Evolutionary conservation across 1,140 invertebrate genomes (phyloP).

Genomic region (Amyelois transitella): DNA sequence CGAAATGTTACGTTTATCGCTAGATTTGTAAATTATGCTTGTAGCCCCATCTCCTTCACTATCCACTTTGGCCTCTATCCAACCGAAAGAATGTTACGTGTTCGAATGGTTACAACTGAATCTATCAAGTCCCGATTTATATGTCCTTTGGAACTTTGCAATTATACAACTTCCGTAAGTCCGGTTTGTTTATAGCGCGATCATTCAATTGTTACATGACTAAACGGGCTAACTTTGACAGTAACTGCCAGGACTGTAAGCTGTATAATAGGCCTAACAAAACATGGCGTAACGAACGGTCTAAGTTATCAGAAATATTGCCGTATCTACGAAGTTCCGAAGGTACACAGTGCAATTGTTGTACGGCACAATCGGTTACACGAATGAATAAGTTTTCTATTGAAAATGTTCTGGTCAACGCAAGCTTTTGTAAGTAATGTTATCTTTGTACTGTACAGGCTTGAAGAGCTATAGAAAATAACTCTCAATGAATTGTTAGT

Average conservation of each 20-base stretch:
- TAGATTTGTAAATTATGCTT: slow-evolving; percentile 12
- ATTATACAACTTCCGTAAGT: not conserved
- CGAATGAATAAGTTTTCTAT: not conserved
- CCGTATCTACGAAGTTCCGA: not conserved
- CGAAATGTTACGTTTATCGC: slow-evolving; percentile 4
- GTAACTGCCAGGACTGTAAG: slow-evolving; percentile 22
- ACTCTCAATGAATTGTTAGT: too few relatives aligned
- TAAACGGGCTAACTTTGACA: slow-evolving; percentile 30
- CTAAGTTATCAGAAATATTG: slow-evolving; percentile 8
- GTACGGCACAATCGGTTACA: not conserved
- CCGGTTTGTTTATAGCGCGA: slow-evolving; percentile 11
- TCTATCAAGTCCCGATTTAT: not conserved
- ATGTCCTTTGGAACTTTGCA: not conserved
- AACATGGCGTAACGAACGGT: slow-evolving; percentile 6
- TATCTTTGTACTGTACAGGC: not conserved
- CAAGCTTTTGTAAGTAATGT: not conserved
- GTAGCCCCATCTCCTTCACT: slow-evolving; percentile 17
- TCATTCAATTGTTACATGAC: slow-evolving; percentile 20
- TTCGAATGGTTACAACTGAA: not conserved
- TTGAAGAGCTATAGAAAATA: not conserved
- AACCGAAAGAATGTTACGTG: slow-evolving; percentile 11
- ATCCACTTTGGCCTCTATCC: slow-evolving; percentile 17
- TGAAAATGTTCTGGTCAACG: not conserved
- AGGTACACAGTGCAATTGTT: not conserved
- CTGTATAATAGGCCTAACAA: slow-evolving; percentile 8